Evolutionary conservation across 2,113 vertebrate species (phyloP).

Genomic region (Benthochromis sp.): DNA sequence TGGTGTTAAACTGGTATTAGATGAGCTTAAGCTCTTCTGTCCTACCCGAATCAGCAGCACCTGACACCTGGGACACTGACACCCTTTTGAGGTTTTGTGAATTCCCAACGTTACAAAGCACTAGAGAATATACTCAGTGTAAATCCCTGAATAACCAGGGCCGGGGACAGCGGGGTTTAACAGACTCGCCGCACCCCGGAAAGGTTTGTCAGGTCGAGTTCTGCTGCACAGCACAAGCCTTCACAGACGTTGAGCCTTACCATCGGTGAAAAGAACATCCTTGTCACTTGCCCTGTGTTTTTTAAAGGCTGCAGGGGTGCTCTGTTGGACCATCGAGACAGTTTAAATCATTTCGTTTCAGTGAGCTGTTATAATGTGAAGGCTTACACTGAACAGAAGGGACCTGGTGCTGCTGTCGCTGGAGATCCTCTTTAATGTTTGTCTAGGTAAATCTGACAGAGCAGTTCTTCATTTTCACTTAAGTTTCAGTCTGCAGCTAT

Average conservation of each 20-base stretch:
- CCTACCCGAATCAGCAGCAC: background rate
- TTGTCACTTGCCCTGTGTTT: background rate
- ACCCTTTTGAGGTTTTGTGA: background rate
- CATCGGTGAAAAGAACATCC: background rate
- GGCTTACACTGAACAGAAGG: conserved; percentile 21
- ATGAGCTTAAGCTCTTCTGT: background rate
- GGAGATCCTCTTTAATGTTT: conserved; percentile 21
- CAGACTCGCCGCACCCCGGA: background rate
- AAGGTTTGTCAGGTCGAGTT: background rate
- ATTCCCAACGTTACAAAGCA: background rate
- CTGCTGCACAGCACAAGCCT: background rate
- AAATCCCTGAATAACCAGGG: background rate
- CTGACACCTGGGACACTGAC: background rate
- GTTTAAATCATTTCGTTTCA: background rate
- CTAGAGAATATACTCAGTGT: background rate
- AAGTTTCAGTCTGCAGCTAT: background rate
- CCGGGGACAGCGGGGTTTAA: background rate
- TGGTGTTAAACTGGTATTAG: background rate
- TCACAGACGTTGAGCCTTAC: background rate
- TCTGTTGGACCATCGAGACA: background rate
- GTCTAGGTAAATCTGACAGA: background rate
- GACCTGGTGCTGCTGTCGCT: background rate
- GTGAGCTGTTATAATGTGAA: background rate
- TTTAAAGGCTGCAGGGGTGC: background rate
- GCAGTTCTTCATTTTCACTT: conserved; percentile 1